Base-by-base conservation (phyloP, 1,140 invertebrate genomes). In the Teleogryllus occipitalis region DNA sequence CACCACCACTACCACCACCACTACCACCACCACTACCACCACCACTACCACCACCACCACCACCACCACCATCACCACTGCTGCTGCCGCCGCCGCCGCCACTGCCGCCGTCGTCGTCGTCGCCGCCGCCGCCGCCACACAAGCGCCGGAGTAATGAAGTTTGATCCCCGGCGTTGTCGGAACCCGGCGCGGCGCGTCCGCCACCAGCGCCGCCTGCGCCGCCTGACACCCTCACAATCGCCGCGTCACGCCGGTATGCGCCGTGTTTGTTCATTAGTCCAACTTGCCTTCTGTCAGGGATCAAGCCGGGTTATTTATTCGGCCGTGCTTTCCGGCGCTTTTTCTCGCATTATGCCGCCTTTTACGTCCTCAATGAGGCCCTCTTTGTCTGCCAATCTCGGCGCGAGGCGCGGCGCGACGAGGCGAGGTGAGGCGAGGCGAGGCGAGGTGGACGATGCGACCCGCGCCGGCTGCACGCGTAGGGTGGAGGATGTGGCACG, bases 211-310 rank as follows among this genome's bases (percentile, higher is more conserved):
- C 54, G 54, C 54, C 54, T 14, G 10, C 54, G 18, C 18, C 18
- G 54, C 54, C 54, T 65, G 54, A 65, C 54, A 65, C 54, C 54
- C 54, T 14, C 18, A 65, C 54, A 65, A 65, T 65, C 54, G 54
- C 54, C 54, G 54, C 54, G 54, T 65, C 54, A 65, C 54, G 54
- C 54, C 18, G 54, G 54, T 65, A 65, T 65, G 54, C 54, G 54
- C 54, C 54, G 54, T 65, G 54, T 65, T 65, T 65, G 54, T 65
- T 65, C 54, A 65, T 65, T 65, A 65, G 54, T 65, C 54, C 54
- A 65, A 65, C 54, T 65, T 65, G 54, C 54, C 54, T 65, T 65
- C 54, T 65, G 54, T 65, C 54, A 65, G 54, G 54, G 54, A 65
- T 65, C 54, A 65, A 65, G 54, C 18, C 54, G 54, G 54, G 54